Evolutionary conservation across 2,113 vertebrate species (phyloP).

Genomic region (Sorex fumeus): DNA sequence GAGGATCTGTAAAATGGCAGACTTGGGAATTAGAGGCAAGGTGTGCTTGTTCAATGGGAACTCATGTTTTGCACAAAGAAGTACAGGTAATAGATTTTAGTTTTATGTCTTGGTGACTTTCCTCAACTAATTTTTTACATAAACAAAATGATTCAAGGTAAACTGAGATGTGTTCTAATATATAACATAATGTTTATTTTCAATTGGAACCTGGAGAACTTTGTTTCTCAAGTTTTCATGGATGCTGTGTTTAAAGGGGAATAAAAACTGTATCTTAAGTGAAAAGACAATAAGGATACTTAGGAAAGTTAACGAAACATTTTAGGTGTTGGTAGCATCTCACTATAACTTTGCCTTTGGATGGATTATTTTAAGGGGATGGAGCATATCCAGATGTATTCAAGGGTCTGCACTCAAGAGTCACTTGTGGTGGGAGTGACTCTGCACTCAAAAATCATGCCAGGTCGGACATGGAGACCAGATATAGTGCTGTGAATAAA

Average conservation of each 20-base stretch:
- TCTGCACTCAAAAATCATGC: too few species aligned
- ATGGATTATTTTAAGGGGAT: too few species aligned
- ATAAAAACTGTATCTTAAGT: not conserved
- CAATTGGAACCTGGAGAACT: not conserved
- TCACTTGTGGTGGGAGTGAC: too few species aligned
- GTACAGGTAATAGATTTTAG: conserved; percentile 14
- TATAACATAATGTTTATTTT: not conserved
- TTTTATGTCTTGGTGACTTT: not conserved
- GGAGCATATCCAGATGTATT: too few species aligned
- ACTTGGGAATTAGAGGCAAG: conserved; percentile 4
- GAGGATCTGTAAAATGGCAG: not conserved
- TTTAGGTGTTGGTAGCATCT: not conserved
- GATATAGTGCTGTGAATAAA: too few species aligned
- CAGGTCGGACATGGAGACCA: too few species aligned
- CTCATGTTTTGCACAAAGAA: not conserved
- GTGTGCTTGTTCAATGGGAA: not conserved
- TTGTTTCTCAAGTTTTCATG: not conserved
- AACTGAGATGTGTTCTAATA: not conserved
- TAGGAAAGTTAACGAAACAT: not conserved
- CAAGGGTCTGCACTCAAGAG: too few species aligned
- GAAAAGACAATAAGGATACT: not conserved
- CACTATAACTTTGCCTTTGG: not conserved
- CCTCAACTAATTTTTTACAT: conserved; percentile 25
- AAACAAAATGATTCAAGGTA: not conserved
- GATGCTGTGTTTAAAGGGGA: not conserved